These are phyloP conservation scores for Hyposoter dolosus DNA, from an alignment of 2,888 invertebrate species.

Conservation along the genomic window DNA sequence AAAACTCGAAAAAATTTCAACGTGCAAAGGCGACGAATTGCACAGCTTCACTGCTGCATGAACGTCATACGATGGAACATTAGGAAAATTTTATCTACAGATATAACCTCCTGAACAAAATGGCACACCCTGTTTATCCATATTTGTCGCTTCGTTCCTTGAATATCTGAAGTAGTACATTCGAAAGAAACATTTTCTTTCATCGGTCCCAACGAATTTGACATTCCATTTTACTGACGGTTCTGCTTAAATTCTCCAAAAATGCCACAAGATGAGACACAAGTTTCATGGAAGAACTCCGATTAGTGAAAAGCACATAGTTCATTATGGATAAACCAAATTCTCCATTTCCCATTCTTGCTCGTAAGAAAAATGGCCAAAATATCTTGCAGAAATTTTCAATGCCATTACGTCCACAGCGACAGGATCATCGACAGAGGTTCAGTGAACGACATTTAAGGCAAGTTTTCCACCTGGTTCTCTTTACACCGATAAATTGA, in stretches of 20 bases:
- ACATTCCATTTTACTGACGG: background rate
- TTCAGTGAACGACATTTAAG: no score
- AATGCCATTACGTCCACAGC: no score
- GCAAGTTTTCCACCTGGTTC: no score
- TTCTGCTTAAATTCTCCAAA: slow-evolving; percentile 25
- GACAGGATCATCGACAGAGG: no score
- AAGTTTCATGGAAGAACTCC: background rate
- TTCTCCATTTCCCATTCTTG: no score
- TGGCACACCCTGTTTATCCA: background rate
- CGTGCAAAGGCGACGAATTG: slow-evolving; percentile 9
- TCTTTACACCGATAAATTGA: no score
- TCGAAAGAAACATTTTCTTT: slow-evolving; percentile 3
- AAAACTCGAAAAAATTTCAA: slow-evolving; percentile 23
- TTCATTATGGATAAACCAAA: background rate
- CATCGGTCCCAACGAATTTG: slow-evolving; percentile 11
- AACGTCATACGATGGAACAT: slow-evolving; percentile 1
- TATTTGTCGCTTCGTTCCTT: slow-evolving; percentile 10
- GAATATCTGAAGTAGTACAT: slow-evolving; percentile 23
- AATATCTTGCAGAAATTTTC: no score
- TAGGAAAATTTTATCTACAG: slow-evolving; percentile 11
- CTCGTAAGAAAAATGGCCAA: no score
- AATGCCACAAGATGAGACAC: background rate
- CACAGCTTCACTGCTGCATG: background rate
- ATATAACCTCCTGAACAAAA: background rate
- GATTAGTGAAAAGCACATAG: no score